Evolutionary conservation across 53 echinoderm and acorn worm species (phyloP), one percentile per base, ranked within the genome.

Genomic region (Echinarachnius parma): DNA sequence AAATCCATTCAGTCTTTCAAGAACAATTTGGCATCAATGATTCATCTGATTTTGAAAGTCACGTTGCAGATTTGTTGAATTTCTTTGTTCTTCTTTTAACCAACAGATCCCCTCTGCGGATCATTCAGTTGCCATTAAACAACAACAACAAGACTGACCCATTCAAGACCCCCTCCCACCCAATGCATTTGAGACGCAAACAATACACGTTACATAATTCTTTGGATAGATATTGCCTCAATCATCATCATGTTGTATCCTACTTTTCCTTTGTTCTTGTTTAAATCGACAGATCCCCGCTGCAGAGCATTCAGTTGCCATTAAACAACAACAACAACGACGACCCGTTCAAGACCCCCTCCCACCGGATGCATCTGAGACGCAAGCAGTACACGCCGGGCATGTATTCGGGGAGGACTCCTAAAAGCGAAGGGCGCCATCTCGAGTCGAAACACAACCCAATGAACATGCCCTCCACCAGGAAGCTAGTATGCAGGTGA

Each of bases 401-500:
- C 22, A 72, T 54, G 74, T 72, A 56, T 9, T 5, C 5, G 0
- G 0, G 31, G 16, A 56, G 10, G 39, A 72, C 74, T 33, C 74
- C 74, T 26, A 72, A n/a, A 57, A 72, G 25, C 24, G 66, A 53
- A 78, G 54, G 49, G 58, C 62, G 78, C 62, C 62, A 55, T 42
- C 64, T 34, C 20, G 21, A 19, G 66, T 1, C 66, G 42, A 36
- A 63, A 46, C 22, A 78, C 23, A 84, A 78, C 28, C 70, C 67
- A 28, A 23, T 84, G 52, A 84, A 84, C 44, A 60, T 69, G 23
- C 84, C 84, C 2, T 78, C 84, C 20, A 64, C 34, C 15, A 70
- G 84, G 59, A 61, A 49, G 29, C 65, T 65, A 7, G 47, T 65
- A 22, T 65, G 65, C 19, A 26, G 48, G 49, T 77, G 36, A 49